Percentiles rank a stretch among this genome's conserved stretches.
Evolutionary conservation across 2,113 vertebrate genomes (phyloP).

Genomic region (Crotalus horridus): DNA sequence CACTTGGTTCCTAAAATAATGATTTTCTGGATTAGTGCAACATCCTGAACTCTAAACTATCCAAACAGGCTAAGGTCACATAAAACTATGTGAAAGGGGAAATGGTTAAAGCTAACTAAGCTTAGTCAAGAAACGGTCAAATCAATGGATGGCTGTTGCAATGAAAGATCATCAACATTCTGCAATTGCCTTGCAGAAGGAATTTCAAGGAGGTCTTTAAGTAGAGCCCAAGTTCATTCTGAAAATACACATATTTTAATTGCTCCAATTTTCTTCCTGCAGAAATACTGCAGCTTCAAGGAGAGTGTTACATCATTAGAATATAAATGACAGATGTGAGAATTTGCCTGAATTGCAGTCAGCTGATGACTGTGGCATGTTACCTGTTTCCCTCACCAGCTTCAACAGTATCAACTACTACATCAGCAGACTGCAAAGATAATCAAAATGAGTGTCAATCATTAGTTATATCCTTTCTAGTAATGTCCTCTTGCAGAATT

Average conservation of each 20-base stretch:
- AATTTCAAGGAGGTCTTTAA: not conserved
- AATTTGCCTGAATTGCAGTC: not conserved
- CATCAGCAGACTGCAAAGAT: not conserved
- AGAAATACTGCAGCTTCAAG: not conserved
- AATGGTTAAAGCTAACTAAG: not conserved
- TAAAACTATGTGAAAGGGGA: not conserved
- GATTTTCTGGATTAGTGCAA: not conserved
- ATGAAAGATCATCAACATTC: not conserved
- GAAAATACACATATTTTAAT: not conserved
- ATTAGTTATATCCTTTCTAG: not conserved
- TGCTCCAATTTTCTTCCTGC: not conserved
- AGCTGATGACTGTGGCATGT: fast-evolving
- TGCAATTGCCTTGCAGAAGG: not conserved
- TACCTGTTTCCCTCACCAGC: not conserved
- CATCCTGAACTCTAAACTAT: not conserved
- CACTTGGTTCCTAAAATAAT: not conserved
- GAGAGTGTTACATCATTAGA: not conserved
- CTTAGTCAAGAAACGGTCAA: not conserved
- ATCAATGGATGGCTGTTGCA: not conserved
- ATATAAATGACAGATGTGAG: not conserved
- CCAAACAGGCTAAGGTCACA: not conserved
- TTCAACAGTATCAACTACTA: not conserved
- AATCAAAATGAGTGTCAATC: not conserved
- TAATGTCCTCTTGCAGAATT: not conserved
- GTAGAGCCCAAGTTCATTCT: not conserved